Evolutionary conservation across 2,888 invertebrate genomes (phyloP), one percentile per base, ranked within the genome.

Genomic region (Sesamia inferens): DNA sequence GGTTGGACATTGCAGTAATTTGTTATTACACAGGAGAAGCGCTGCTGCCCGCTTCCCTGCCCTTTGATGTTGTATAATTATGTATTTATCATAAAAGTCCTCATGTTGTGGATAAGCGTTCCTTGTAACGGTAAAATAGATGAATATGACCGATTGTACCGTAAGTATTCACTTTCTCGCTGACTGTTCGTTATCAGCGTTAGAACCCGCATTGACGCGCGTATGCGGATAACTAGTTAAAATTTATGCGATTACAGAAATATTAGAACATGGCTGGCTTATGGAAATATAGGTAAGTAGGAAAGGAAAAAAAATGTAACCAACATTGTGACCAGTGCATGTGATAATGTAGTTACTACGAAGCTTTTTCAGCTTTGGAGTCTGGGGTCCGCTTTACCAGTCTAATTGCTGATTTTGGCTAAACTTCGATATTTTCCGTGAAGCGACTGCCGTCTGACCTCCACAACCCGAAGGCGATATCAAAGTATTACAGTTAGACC

Each of bases 151-250:
- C 65, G 55, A 77, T 76, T 71, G 54, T 57, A n/a, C 68, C 54
- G 57, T 54, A 79, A 67, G 74, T 64, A 71, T 76, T 78, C 79
- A 81, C 81, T 80, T 88, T 85, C 76, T 61, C 74, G 61, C 13
- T 58, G 55, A 62, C 62, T 57, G 72, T 66, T 61, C 65, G 78
- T 85, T 86, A 79, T 74, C 80, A 48, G 19, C 22, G 54, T 68
- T 79, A 83, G 69, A 66, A 85, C 87, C 87, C 87, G 87, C 85
- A 88, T 87, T 3, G 22, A 51, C 22, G 63, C 11, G 22, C 19
- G 8, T 11, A n/a, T 11, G 31, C 14, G 54, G 31, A 69, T 39
- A 76, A 22, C 59, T 57, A 57, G 16, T 57, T 39, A 13, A 64
- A 39, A 76, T 68, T 59, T 22, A 13, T 48, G 55, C 16, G 39